Percentiles rank a stretch among this genome's conserved stretches.
These are phyloP conservation scores for Solenodon paradoxus DNA, from an alignment of 2,113 vertebrate genomes.

Conservation along the genomic window DNA sequence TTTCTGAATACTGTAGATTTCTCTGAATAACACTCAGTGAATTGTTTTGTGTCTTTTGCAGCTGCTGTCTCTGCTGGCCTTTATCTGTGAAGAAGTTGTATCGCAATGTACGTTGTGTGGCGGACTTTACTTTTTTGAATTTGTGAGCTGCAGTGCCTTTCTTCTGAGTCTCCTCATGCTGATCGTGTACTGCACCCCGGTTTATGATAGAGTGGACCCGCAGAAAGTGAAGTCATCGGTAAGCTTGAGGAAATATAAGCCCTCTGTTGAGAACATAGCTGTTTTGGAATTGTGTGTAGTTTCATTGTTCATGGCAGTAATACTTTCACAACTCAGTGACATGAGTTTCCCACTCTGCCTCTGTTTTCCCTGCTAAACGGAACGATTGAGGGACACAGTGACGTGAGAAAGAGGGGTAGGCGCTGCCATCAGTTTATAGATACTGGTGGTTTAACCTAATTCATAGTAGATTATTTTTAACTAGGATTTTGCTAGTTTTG, in stretches of 20 bases:
- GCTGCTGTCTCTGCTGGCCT: conserved; percentile 90
- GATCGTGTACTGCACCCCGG: conserved; percentile 82
- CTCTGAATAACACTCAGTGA: neutral
- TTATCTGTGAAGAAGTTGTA: conserved; percentile 91
- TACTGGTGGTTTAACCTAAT: neutral
- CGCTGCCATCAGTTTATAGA: neutral
- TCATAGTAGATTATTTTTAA: neutral
- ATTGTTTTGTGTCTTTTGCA: conserved; percentile 70
- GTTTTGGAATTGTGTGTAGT: neutral
- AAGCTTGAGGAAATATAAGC: neutral
- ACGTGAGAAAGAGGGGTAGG: neutral
- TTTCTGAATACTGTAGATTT: neutral
- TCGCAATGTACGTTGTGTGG: conserved; percentile 80
- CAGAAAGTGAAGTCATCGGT: conserved; percentile 82
- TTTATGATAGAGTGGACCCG: conserved; percentile 79
- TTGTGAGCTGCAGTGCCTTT: conserved; percentile 91
- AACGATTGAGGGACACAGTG: too few relatives aligned
- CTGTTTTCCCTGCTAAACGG: neutral
- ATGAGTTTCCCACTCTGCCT: neutral
- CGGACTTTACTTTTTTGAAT: conserved; percentile 93
- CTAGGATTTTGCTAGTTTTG: neutral
- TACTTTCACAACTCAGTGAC: neutral
- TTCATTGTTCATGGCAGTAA: neutral
- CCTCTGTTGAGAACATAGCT: neutral
- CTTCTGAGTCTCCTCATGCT: conserved; percentile 89